Evolutionary conservation across 2,888 invertebrate genomes (phyloP).

Genomic region (Sinodicranocentrus sp.): DNA sequence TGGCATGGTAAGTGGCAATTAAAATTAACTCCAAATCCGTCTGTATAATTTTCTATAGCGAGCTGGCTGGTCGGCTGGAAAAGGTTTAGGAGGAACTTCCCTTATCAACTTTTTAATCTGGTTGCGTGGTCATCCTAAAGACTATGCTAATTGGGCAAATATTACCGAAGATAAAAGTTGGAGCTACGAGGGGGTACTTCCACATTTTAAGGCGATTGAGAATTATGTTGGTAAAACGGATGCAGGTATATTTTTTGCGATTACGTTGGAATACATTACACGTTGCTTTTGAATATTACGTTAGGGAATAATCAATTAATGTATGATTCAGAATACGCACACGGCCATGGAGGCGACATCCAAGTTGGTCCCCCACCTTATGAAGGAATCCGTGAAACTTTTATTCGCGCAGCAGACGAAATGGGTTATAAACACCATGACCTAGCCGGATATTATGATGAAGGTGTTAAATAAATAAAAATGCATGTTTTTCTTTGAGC

Average conservation of each 20-base stretch:
- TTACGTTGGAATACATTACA: background rate
- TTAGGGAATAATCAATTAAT: background rate
- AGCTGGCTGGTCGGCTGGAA: constrained; percentile 67
- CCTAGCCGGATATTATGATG: constrained; percentile 64
- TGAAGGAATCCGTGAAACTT: constrained; percentile 63
- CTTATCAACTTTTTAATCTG: constrained; percentile 60
- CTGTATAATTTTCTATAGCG: constrained; percentile 23
- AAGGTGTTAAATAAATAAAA: no score
- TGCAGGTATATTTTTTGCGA: constrained; percentile 32
- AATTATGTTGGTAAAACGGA: constrained; percentile 54
- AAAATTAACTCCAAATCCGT: background rate
- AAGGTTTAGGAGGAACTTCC: constrained; percentile 66
- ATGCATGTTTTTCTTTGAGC: background rate
- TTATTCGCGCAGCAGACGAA: constrained; percentile 65
- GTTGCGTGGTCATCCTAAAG: constrained; percentile 51
- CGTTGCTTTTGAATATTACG: background rate
- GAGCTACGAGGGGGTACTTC: constrained; percentile 71
- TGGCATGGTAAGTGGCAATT: no score
- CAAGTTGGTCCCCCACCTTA: constrained; percentile 55
- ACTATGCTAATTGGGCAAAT: constrained; percentile 72
- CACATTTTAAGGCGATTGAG: constrained; percentile 67
- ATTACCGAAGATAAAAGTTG: constrained; percentile 66
- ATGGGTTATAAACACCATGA: constrained; percentile 60
- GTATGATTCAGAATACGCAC: constrained; percentile 50
- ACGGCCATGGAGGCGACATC: constrained; percentile 67